These are phyloP conservation scores for Oostethus manadensis DNA, from an alignment of 2,113 vertebrate species.

Conservation along the genomic window DNA sequence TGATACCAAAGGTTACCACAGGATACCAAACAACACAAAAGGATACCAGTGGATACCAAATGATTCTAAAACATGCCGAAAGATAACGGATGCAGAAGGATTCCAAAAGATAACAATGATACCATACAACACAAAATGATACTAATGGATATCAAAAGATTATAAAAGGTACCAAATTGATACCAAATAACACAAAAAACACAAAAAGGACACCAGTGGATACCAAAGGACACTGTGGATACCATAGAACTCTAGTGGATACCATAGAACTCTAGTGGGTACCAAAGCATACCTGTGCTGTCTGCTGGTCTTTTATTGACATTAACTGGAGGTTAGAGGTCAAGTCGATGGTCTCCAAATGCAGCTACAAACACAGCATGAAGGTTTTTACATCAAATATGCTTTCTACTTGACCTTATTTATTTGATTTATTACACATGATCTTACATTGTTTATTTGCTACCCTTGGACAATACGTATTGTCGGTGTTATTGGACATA, in stretches of 20 bases:
- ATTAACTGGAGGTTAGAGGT: conserved; percentile 59
- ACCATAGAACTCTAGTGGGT: neutral
- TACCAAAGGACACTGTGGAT: neutral
- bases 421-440: no score
- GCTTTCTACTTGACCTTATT: no score
- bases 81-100: no score
- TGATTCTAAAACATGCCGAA: neutral
- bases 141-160: neutral
- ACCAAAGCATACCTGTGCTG: neutral
- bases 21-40: neutral
- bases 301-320: conserved; percentile 39
- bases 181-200: neutral
- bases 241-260: neutral
- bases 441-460: neutral
- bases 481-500: no score
- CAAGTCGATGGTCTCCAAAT: conserved; percentile 66
- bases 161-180: no score
- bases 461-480: no score
- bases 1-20: no score
- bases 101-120: no score
- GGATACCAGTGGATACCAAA: neutral
- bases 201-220: no score
- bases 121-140: neutral
- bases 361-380: conserved; percentile 52
- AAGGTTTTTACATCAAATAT: no score